Conservation (phyloP, 2,888 invertebrate species). For the Dryobotodes eremita region DNA sequence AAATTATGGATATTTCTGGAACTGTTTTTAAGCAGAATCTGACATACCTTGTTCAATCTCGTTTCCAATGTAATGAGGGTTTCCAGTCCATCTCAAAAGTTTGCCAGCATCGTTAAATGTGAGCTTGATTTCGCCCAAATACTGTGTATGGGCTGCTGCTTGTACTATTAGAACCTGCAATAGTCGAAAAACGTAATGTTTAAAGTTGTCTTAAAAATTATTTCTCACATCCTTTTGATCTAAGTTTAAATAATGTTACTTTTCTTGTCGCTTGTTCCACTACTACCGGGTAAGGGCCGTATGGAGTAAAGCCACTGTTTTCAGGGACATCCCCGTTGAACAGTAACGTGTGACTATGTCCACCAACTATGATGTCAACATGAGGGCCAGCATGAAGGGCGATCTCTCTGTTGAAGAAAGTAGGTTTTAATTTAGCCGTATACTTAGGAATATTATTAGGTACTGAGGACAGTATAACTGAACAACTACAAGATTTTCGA, state of each 20-base stretch:
- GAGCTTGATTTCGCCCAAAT: conserved; percentile 95
- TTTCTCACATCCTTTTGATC: too few species aligned
- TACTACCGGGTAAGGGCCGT: conserved; percentile 93
- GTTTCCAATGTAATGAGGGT: conserved; percentile 92
- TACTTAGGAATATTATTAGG: neutral
- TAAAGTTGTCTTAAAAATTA: neutral
- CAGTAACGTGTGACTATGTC: conserved; percentile 95
- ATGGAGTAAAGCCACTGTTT: conserved; percentile 85
- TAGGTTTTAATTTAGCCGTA: neutral
- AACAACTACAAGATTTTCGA: neutral
- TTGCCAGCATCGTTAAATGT: conserved; percentile 93
- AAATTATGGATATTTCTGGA: neutral
- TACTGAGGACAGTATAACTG: neutral
- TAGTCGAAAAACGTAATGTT: neutral
- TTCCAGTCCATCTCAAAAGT: conserved; percentile 92
- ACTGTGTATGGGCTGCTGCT: conserved; percentile 93
- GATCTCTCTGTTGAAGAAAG: conserved; percentile 86
- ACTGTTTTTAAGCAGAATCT: neutral
- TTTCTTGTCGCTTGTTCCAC: conserved; percentile 87
- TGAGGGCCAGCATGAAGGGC: conserved; percentile 92
- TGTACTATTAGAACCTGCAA: conserved; percentile 92
- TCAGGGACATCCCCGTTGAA: conserved; percentile 91
- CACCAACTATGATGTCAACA: conserved; percentile 95
- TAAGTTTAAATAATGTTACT: conserved; percentile 67
- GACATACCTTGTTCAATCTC: conserved; percentile 92